Evolutionary conservation across 2,797 vertebrate species (phyloP), one percentile per base, ranked within the genome.

Genomic region (Danio jaintianensis): DNA sequence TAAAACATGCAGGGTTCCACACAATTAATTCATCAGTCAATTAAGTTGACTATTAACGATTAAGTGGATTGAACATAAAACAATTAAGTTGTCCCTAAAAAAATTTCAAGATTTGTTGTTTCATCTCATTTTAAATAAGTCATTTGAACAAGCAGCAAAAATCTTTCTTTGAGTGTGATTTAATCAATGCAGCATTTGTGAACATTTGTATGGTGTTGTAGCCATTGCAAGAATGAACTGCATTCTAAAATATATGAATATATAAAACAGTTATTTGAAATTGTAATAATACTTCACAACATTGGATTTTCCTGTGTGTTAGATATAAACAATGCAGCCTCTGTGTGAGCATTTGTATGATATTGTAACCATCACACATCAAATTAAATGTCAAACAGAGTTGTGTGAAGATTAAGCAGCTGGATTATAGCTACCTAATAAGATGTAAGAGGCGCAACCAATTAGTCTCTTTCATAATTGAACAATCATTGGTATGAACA

Each of bases 401-500:
- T 42, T 42, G 48, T 18, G 15, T 52, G 6, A 53, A 40, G 36
- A 40, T 53, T 12, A 52, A 55, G 11, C 4, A 40, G 53, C 50
- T 53, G 36, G 48, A 38, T n/a, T 50, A 22, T 29, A 50, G 45
- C 13, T 68, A 50, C 20, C 36, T 70, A n/a, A 52, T 52, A 55
- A 70, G 2, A 55, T 70, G n/a, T 11, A 55, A 55, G 48, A 53
- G 16, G 29, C 6, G 0, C 29, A 53, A n/a, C 29, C 53, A 10
- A 53, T 70, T 42, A 70, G n/a, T 55, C 36, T 42, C 68, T 55
- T 55, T 42, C 36, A 55, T 71, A 42, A 71, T 20, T 42, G 0
- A 71, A 71, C 50, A 29, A 29, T 29, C 29, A 29, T 20, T 10
- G 13, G 13, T 42, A 42, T 40, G 36, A 40, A 55, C 11, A 18